phyloP scores from a whole-genome alignment of 1,140 invertebrate genomes.

The Drosophila miranda region DNA sequence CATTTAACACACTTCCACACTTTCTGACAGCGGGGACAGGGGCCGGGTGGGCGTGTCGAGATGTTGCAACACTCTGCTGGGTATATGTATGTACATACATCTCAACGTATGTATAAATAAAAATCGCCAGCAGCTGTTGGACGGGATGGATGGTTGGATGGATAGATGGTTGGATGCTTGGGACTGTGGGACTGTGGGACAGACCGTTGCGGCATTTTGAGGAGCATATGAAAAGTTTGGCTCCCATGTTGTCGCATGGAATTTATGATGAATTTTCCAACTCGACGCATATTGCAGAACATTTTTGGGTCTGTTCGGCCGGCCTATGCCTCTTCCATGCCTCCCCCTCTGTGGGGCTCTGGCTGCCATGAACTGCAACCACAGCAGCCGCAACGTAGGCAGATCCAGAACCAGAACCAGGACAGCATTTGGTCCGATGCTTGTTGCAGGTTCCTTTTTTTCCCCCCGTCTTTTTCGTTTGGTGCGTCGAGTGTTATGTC shows the following conservation, averaged over 20 bases:
- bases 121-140: slow-evolving; percentile 55
- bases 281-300: slow-evolving; percentile 77
- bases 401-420: slow-evolving; percentile 26
- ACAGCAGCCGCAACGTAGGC: slow-evolving; percentile 57
- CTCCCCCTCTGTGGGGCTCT: background rate
- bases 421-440: slow-evolving; percentile 62
- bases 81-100: slow-evolving; percentile 2
- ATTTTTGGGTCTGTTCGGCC: slow-evolving; percentile 68
- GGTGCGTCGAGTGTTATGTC: slow-evolving; percentile 55
- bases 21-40: background rate
- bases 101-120: slow-evolving; percentile 48
- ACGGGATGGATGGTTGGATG: slow-evolving; percentile 11
- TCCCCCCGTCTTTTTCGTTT: slow-evolving; percentile 40
- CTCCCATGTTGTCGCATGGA: slow-evolving; percentile 73
- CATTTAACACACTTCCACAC: slow-evolving; percentile 57
- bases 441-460: slow-evolving; percentile 37
- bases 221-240: slow-evolving; percentile 73
- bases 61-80: slow-evolving; percentile 29
- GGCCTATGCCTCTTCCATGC: slow-evolving; percentile 41
- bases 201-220: slow-evolving; percentile 46
- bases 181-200: slow-evolving; percentile 13
- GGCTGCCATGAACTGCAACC: slow-evolving; percentile 67
- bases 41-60: slow-evolving; percentile 38
- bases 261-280: slow-evolving; percentile 79
- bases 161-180: slow-evolving; percentile 11